phyloP scores from a whole-genome alignment of 2,113 vertebrate genomes.

The Hoplias malabaricus region DNA sequence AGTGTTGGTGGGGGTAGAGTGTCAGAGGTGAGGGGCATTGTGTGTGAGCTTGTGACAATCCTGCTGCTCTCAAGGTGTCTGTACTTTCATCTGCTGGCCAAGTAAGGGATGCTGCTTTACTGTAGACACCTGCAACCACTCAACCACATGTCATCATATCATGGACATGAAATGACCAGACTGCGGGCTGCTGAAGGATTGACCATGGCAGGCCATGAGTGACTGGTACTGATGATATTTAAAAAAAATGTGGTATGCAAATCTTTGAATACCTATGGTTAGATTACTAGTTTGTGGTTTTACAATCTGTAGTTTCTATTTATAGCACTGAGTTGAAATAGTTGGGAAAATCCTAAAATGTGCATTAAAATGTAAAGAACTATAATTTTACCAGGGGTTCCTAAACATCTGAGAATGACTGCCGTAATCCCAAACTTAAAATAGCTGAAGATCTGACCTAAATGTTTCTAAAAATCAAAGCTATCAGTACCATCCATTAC shows the following conservation, averaged over 20 bases:
- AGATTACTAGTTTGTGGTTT: too few species aligned
- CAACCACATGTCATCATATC: conserved; percentile 20
- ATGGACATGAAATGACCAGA: not conserved
- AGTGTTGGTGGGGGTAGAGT: not conserved
- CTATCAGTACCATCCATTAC: conserved; percentile 52
- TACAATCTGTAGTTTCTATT: too few species aligned
- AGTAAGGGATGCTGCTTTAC: conserved; percentile 22
- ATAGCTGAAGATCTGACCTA: conserved; percentile 36
- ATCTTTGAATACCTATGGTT: too few species aligned
- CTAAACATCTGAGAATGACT: too few species aligned
- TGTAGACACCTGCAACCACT: conserved; percentile 18
- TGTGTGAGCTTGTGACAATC: conserved; percentile 1
- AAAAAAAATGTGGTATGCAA: too few species aligned
- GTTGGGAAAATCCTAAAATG: too few species aligned
- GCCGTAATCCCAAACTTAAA: not conserved
- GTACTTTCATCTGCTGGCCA: conserved; percentile 7
- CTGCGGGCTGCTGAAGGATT: not conserved
- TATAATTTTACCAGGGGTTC: too few species aligned
- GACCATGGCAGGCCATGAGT: not conserved
- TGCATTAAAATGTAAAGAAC: too few species aligned
- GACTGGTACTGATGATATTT: too few species aligned
- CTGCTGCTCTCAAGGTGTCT: conserved; percentile 10
- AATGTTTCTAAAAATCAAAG: conserved; percentile 50
- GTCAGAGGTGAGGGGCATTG: not conserved
- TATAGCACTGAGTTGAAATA: too few species aligned